These are phyloP conservation scores for Nesogale talazaci DNA, from an alignment of 2,113 vertebrate genomes.

Conservation along the genomic window DNA sequence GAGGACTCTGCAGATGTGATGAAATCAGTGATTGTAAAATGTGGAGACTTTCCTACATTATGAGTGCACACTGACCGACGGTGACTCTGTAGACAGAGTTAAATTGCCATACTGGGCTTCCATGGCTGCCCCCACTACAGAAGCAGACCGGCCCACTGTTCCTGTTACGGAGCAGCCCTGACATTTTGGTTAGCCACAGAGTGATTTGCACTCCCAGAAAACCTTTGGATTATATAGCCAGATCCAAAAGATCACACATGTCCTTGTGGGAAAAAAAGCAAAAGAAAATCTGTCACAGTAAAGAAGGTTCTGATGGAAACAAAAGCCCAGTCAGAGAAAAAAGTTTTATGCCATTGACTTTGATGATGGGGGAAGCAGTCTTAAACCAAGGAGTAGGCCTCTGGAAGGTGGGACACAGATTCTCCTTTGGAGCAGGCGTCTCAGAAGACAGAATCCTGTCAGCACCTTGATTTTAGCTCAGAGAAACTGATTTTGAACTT, in stretches of 20 bases:
- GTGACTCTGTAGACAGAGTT: too few relatives aligned
- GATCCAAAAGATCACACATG: not conserved
- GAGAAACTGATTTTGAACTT: not conserved
- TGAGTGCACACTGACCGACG: too few relatives aligned
- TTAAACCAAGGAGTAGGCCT: not conserved
- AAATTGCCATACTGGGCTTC: too few relatives aligned
- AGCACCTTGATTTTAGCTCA: not conserved
- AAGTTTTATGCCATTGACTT: not conserved
- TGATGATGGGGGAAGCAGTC: not conserved
- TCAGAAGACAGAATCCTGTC: not conserved
- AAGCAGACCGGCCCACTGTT: too few relatives aligned
- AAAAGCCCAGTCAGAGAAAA: not conserved
- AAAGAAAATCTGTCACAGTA: not conserved
- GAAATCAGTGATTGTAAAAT: not conserved
- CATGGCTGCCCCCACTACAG: too few relatives aligned
- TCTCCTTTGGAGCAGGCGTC: too few relatives aligned
- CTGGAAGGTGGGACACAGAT: not conserved
- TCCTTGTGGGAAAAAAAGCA: not conserved
- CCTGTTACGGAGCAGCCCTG: too few relatives aligned
- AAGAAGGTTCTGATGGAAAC: not conserved
- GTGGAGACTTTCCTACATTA: not conserved
- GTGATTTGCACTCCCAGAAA: too few relatives aligned
- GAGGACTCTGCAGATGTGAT: not conserved
- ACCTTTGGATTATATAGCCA: not conserved
- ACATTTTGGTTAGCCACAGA: too few relatives aligned